Evolutionary conservation across 2,113 vertebrate genomes (phyloP), one percentile per base, ranked within the genome.

Genomic region (Chaenogobius annularis): DNA sequence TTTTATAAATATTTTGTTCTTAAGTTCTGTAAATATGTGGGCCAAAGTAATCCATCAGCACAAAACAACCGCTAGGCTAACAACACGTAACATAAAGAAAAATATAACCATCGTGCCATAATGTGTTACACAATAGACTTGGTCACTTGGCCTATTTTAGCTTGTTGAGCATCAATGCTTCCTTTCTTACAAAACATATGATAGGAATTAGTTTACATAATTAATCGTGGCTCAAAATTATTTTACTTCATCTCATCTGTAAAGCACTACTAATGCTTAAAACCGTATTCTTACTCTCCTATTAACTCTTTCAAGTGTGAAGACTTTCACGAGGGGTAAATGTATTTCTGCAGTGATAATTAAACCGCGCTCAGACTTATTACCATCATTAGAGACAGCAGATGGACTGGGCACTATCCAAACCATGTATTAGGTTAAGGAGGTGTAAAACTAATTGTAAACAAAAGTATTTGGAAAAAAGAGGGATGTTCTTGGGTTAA

Each of bases 401-500:
- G 56, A 62, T 63, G 62, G 72, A 62, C 44, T 7, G 31, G 47
- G 59, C 66, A 69, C 73, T 77, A 78, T 68, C 67, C 35, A 50
- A 69, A 79, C 46, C 61, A 54, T 69, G 56, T 80, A 66, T 77
- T 56, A 46, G 73, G 65, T 66, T 48, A 78, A 48, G n/a, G 35
- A 77, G 62, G 47, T 67, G 44, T 44, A 79, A 72, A 56, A 68
- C 50, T 79, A 78, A 77, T 78, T 78, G 52, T 66, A 15, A 26
- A 72, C 54, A 78, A 77, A 84, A 78, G 80, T 77, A 74, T 71
- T 70, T 22, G 26, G 40, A 35, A 56, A 79, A 52, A 58, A 22
- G 12, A 26, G 52, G 31, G 55, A 69, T 75, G 84, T 80, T 81
- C 75, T 80, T 65, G 65, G 58, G 74, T 85, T 85, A 79, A 90